These are phyloP conservation scores for Carposina sasakii DNA, from an alignment of 1,140 invertebrate genomes.

Conservation along the genomic window DNA sequence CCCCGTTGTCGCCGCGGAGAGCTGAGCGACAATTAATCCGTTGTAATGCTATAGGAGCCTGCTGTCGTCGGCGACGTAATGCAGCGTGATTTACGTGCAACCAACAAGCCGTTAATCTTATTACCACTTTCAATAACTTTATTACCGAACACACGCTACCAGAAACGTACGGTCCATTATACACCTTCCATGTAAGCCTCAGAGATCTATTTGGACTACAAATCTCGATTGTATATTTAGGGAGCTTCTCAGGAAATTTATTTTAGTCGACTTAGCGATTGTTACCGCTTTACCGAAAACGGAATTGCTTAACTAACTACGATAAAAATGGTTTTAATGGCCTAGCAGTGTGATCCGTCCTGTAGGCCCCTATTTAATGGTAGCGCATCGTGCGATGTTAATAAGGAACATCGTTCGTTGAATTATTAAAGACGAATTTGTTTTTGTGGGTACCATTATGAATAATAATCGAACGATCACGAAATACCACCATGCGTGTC, in stretches of 20 bases:
- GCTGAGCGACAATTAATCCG: constrained; percentile 58
- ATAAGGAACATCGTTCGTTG: neutral
- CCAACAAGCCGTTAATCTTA: constrained; percentile 64
- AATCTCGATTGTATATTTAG: constrained; percentile 30
- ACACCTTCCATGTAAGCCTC: constrained; percentile 34
- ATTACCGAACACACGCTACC: constrained; percentile 43
- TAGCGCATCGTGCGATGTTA: constrained; percentile 9
- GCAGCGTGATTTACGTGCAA: constrained; percentile 61
- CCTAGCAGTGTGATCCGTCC: constrained; percentile 27
- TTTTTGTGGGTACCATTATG: constrained; percentile 21
- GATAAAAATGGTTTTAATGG: constrained; percentile 38
- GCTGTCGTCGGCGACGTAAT: constrained; percentile 60
- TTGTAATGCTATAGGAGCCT: constrained; percentile 57
- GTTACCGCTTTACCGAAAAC: constrained; percentile 43
- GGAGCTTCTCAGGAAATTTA: constrained; percentile 55
- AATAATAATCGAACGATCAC: constrained; percentile 24
- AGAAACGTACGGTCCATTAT: constrained; percentile 35
- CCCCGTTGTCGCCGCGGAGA: constrained; percentile 37
- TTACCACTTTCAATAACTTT: constrained; percentile 69
- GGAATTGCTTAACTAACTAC: constrained; percentile 41
- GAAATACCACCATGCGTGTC: constrained; percentile 20
- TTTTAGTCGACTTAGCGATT: constrained; percentile 57
- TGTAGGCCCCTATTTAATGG: constrained; percentile 24
- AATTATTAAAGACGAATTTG: constrained; percentile 8
- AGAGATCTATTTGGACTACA: constrained; percentile 34